A percentile compares a stretch with the other conserved stretches of the same genome.
phyloP scores from a whole-genome alignment of 2,113 vertebrate genomes.

The Phoxinus phoxinus region DNA sequence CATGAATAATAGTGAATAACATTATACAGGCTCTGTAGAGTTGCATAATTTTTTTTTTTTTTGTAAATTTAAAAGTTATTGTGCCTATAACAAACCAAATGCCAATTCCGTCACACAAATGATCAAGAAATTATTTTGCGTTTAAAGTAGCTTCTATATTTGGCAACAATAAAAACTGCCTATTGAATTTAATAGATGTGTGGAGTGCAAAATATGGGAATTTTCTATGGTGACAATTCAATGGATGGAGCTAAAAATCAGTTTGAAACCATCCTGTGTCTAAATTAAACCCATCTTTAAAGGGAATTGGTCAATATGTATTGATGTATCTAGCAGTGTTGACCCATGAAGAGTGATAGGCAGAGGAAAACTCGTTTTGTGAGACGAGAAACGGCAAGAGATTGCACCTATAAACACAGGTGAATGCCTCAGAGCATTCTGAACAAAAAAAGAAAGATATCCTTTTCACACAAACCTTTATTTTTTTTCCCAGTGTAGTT shows the following conservation, averaged over 20 bases:
- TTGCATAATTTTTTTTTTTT: too few species aligned
- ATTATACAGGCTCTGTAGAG: conserved; percentile 1
- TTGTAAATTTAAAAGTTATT: too few species aligned
- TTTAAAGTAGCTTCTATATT: neutral
- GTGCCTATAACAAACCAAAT: neutral
- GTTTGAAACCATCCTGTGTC: neutral
- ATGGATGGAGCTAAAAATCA: conserved; percentile 7
- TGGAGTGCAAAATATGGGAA: neutral
- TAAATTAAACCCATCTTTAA: neutral
- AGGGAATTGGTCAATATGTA: neutral
- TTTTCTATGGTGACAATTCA: neutral
- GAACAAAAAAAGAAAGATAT: neutral
- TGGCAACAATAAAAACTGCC: neutral
- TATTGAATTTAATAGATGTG: neutral
- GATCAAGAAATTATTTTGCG: neutral
- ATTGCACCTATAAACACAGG: conserved; percentile 1
- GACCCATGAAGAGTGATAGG: neutral
- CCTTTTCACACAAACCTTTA: neutral
- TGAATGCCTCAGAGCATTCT: neutral
- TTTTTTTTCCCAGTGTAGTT: neutral
- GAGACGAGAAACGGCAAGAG: neutral
- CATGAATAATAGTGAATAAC: neutral
- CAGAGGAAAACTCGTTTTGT: neutral
- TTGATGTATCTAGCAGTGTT: neutral
- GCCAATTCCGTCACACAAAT: conserved; percentile 1